Base-by-base conservation (phyloP, 2,113 vertebrate species). In the Naja naja region DNA sequence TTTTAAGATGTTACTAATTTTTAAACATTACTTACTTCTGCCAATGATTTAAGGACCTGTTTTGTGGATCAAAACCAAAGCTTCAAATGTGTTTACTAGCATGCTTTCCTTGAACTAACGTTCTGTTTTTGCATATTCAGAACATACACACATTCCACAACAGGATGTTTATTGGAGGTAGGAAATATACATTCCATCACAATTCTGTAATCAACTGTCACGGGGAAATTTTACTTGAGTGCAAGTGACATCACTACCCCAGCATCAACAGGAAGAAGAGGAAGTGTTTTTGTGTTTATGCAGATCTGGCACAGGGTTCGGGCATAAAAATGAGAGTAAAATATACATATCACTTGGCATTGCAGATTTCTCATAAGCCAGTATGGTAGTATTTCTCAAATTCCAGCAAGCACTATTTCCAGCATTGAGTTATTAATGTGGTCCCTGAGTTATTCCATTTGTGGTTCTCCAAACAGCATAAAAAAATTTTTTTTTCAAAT, bases 181-280 rank as follows among this genome's bases (percentile, higher is more conserved):
- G 92, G 96, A 96, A 96, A 96, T 96, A 96, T 95, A 95, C 96
- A 97, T 97, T 97, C 97, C 56, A 91, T 95, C 95, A 96, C 94
- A 96, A 96, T 96, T 95, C 95, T 25, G 95, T 97, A 97, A 96
- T 91, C 96, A 94, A 23, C 18, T 88, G 95, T 94, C 93, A 96
- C 94, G 95, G 96, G 97, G 97, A 97, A 97, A 87, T 97, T 97
- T 96, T 97, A 96, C 96, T 96, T 92, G 94, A 96, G 95, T 96
- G 96, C 93, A 95, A 97, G 94, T 97, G 96, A 97, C 97, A 97
- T 97, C 97, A 97, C 93, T 95, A 88, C 96, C 86, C 95, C 94
- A 97, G 96, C 95, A 97, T 97, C 97, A 97, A 97, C 97, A 97
- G 97, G 97, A 97, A 97, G 90, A 92, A 85, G 93, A 97, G 97